Percentiles rank a stretch among this genome's conserved stretches.
Evolutionary conservation across 2,888 invertebrate genomes (phyloP).

Genomic region (Leucoptera coffeella): DNA sequence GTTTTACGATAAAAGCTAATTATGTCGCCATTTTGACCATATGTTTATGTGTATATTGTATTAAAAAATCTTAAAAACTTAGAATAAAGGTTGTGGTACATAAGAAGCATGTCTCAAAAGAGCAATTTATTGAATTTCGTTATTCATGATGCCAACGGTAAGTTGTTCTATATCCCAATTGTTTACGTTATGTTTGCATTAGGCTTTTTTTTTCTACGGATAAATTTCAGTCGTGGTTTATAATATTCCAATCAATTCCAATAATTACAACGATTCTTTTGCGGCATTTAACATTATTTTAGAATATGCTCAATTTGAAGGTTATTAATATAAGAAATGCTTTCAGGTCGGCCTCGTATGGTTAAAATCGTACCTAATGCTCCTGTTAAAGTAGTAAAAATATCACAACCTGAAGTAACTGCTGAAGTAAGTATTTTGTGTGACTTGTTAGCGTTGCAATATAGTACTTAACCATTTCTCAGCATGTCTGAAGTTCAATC

Average conservation of each 20-base stretch:
- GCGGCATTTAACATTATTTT: no score
- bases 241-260: no score
- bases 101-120: slow-evolving; percentile 64
- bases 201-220: slow-evolving; percentile 2
- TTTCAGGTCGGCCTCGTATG: slow-evolving; percentile 66
- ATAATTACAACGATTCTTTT: no score
- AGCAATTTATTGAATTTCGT: slow-evolving; percentile 71
- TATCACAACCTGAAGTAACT: slow-evolving; percentile 20
- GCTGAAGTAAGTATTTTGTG: slow-evolving; percentile 19
- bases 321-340: no score
- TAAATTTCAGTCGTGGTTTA: no score
- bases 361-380: slow-evolving; percentile 66
- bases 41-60: slow-evolving; percentile 25
- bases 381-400: slow-evolving; percentile 30
- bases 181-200: slow-evolving; percentile 1
- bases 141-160: slow-evolving; percentile 74
- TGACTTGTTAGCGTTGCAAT: no score
- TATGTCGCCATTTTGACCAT: slow-evolving; percentile 72
- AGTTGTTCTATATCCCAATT: slow-evolving; percentile 23
- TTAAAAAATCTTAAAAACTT: background rate
- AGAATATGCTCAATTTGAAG: no score
- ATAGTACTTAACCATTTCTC: no score
- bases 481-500: no score
- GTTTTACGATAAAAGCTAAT: slow-evolving; percentile 12
- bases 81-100: no score